Evolutionary conservation across 2,797 vertebrate genomes (phyloP).

Genomic region (Eulemur rubriventer): DNA sequence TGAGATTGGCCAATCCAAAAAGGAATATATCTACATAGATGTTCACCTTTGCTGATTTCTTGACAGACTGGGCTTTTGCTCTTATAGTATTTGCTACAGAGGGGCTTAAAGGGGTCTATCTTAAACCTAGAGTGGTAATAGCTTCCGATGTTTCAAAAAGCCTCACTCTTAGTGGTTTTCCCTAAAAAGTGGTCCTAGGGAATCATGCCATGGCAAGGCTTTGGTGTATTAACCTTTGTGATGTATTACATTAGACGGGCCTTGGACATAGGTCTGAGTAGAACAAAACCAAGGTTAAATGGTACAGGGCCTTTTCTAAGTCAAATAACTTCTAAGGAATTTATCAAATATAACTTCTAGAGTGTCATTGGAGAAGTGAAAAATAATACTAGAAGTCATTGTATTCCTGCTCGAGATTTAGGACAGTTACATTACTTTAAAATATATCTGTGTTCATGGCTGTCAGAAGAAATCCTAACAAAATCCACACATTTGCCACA

Average conservation of each 20-base stretch:
- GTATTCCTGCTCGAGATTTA: slow-evolving; percentile 79
- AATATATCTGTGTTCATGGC: slow-evolving; percentile 83
- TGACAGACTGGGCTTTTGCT: background rate
- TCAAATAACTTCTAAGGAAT: slow-evolving; percentile 81
- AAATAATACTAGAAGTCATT: slow-evolving; percentile 82
- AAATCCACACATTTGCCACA: slow-evolving; percentile 83
- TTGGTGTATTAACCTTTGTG: slow-evolving; percentile 48
- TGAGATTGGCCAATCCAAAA: background rate
- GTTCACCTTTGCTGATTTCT: background rate
- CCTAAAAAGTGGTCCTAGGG: slow-evolving; percentile 4
- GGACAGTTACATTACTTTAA: slow-evolving; percentile 83
- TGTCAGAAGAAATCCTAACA: slow-evolving; percentile 87
- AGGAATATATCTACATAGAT: background rate
- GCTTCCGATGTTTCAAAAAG: background rate
- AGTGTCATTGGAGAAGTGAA: slow-evolving; percentile 73
- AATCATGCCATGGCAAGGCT: background rate
- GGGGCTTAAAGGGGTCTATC: background rate
- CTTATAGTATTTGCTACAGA: background rate
- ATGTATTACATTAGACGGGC: slow-evolving; percentile 57
- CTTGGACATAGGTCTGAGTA: slow-evolving; percentile 61
- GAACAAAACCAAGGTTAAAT: slow-evolving; percentile 82
- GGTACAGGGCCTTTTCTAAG: slow-evolving; percentile 59
- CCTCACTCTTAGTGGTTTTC: slow-evolving; percentile 7
- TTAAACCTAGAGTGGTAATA: background rate
- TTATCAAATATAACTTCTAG: slow-evolving; percentile 80